Conservation (phyloP, 1,140 invertebrate species). For the Trichonephila inaurata region DNA sequence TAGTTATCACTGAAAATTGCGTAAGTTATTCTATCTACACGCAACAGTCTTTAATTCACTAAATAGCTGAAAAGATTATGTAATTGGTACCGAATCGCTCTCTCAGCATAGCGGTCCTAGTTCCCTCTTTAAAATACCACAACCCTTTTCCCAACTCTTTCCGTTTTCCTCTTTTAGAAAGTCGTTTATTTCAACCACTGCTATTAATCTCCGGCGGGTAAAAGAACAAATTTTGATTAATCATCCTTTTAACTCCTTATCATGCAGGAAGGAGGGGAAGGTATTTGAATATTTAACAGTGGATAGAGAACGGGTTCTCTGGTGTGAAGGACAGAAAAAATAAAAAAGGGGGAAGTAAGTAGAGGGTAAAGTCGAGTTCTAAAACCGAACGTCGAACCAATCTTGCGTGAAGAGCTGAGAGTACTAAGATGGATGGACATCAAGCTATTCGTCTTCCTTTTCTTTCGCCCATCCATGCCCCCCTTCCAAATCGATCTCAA, state of each 20-base stretch:
- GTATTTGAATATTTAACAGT: conserved; percentile 68
- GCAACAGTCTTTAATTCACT: background rate
- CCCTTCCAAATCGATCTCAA: conserved; percentile 34
- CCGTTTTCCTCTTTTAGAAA: conserved; percentile 17
- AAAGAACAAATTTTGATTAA: conserved; percentile 69
- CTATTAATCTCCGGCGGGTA: conserved; percentile 46
- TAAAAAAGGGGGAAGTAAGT: conserved; percentile 12
- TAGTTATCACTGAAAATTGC: no score
- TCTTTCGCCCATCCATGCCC: conserved; percentile 29
- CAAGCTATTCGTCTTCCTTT: conserved; percentile 72
- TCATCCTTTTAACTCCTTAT: conserved; percentile 73
- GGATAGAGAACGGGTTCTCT: background rate
- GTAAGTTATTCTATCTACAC: no score
- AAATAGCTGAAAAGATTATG: background rate
- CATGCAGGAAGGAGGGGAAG: conserved; percentile 25
- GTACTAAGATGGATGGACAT: conserved; percentile 69
- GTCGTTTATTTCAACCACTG: conserved; percentile 31
- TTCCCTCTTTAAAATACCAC: background rate
- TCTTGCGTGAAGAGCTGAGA: conserved; percentile 48
- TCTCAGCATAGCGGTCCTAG: background rate
- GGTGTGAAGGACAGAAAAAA: conserved; percentile 22
- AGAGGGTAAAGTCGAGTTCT: conserved; percentile 36
- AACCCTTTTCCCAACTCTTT: background rate
- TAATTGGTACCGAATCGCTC: background rate
- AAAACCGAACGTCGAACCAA: conserved; percentile 53